Conservation (phyloP, 2,797 vertebrate species). For the Crocidura indochinensis region DNA sequence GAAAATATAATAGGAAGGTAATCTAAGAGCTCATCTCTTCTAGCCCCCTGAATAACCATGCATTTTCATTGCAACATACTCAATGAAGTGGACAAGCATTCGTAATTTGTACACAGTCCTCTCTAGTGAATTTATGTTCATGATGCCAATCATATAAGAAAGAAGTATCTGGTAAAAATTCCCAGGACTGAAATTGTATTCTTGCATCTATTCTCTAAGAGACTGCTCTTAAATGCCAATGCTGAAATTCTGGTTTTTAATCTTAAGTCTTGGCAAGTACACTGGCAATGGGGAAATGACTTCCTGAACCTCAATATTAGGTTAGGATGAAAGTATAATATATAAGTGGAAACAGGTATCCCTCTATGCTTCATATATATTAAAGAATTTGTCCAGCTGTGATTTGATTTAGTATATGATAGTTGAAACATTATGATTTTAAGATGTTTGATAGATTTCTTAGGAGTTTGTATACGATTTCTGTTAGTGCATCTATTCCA, state of each 20-base stretch:
- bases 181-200: conserved; percentile 9
- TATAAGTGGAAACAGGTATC: background rate
- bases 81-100: background rate
- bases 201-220: background rate
- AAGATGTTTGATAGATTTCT: conserved; percentile 74
- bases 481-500: conserved; percentile 36
- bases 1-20: background rate
- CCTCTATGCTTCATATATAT: background rate
- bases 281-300: no score
- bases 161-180: conserved; percentile 6
- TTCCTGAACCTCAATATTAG: background rate
- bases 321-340: background rate
- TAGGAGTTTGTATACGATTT: conserved; percentile 32
- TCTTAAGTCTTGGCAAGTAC: background rate
- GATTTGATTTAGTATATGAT: conserved; percentile 83
- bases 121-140: background rate
- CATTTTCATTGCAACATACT: background rate
- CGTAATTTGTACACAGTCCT: background rate
- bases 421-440: conserved; percentile 84
- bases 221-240: background rate
- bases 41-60: background rate
- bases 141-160: conserved; percentile 1
- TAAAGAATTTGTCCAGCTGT: conserved; percentile 24
- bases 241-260: background rate
- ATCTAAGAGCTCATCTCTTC: conserved; percentile 9